phyloP scores from a whole-genome alignment of 2,888 invertebrate species.

The Stenchaetothrips biformis region DNA sequence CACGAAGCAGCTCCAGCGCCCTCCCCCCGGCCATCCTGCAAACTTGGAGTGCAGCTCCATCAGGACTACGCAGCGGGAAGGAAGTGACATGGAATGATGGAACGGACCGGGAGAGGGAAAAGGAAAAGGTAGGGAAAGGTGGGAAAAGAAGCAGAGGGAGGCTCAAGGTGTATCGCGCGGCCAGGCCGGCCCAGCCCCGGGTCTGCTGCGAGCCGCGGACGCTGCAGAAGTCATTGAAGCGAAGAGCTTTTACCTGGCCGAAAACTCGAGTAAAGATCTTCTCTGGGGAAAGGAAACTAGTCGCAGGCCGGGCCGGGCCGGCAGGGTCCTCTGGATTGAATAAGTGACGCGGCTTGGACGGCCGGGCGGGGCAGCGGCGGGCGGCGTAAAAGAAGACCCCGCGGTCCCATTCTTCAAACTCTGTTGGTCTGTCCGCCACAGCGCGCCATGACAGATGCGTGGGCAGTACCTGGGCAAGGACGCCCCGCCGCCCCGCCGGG shows the following conservation, averaged over 20 bases:
- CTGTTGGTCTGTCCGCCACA: not conserved
- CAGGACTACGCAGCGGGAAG: not conserved
- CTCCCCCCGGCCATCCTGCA: not conserved
- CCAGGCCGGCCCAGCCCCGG: not conserved
- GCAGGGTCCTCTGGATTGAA: too few relatives aligned
- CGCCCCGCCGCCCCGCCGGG: too few relatives aligned
- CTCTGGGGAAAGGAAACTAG: too few relatives aligned
- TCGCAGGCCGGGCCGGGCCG: too few relatives aligned
- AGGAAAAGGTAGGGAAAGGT: not conserved
- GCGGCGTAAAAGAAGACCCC: not conserved
- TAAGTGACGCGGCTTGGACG: not conserved
- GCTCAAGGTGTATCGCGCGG: too few relatives aligned
- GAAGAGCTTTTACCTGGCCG: too few relatives aligned
- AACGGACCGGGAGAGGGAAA: not conserved
- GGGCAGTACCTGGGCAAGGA: not conserved
- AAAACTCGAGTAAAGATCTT: too few relatives aligned
- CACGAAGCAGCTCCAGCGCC: not conserved
- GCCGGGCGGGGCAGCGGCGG: not conserved
- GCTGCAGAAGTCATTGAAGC: too few relatives aligned
- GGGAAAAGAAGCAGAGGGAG: not conserved
- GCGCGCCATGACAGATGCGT: conserved; percentile 2
- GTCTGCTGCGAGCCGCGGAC: not conserved
- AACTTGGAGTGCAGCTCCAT: conserved; percentile 12
- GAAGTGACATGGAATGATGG: not conserved
- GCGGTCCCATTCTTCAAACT: conserved; percentile 2